Conservation (phyloP, 2,888 invertebrate species). For the Ichneumoninae sp. region DNA sequence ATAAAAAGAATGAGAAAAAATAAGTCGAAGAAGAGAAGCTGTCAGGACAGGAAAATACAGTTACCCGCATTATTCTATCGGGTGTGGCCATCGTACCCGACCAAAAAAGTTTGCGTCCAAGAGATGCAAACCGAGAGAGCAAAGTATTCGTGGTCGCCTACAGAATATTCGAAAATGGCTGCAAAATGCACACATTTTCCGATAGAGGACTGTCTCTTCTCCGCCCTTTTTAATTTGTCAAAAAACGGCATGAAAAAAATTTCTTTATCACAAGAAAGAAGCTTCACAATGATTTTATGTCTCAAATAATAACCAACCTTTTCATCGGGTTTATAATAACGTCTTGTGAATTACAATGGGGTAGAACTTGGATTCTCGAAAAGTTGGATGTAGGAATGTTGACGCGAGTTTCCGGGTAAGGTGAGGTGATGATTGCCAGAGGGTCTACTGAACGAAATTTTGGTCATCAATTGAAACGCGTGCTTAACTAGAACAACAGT, state of each 20-base stretch:
- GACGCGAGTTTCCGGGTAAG: background rate
- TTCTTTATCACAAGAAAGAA: too few relatives aligned
- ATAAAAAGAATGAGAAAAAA: conserved; percentile 45
- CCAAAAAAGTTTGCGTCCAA: conserved; percentile 59
- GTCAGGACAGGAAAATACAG: conserved; percentile 66
- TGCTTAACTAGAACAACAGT: conserved; percentile 31
- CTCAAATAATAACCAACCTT: background rate
- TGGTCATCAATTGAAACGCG: conserved; percentile 7
- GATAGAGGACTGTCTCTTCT: too few relatives aligned
- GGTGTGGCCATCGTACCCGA: conserved; percentile 32
- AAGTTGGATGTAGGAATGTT: too few relatives aligned
- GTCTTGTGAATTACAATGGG: too few relatives aligned
- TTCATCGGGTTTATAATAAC: too few relatives aligned
- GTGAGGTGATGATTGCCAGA: background rate
- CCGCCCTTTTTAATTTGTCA: too few relatives aligned
- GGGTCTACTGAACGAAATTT: background rate
- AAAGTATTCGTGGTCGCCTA: conserved; percentile 1
- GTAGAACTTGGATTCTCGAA: too few relatives aligned
- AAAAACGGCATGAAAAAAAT: too few relatives aligned
- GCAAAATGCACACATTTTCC: too few relatives aligned
- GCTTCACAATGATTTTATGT: background rate
- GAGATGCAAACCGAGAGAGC: conserved; percentile 52
- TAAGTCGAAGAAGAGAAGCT: conserved; percentile 62
- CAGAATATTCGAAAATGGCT: background rate
- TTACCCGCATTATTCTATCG: conserved; percentile 61